These are phyloP conservation scores for Eidolon dupreanum DNA, from an alignment of 2,797 vertebrate genomes.

Conservation along the genomic window DNA sequence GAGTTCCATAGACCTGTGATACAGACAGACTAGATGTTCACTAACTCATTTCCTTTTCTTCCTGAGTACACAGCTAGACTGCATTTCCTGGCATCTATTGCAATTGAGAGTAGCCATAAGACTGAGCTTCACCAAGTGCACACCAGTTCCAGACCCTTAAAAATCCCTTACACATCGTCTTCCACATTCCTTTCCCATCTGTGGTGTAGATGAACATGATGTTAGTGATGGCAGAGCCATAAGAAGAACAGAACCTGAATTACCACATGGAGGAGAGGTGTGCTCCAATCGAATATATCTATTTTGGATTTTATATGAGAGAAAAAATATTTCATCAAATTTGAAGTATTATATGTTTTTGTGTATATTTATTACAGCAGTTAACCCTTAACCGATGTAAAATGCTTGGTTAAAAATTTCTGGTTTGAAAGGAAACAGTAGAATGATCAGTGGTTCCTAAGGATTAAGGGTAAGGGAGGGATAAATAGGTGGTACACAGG, in stretches of 20 bases:
- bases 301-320: background rate
- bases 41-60: background rate
- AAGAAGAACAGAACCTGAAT: background rate
- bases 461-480: background rate
- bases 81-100: background rate
- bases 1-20: background rate
- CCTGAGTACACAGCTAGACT: background rate
- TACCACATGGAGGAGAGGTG: background rate
- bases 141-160: background rate
- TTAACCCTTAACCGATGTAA: background rate
- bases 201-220: background rate
- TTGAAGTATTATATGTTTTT: slow-evolving; percentile 12
- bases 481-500: background rate
- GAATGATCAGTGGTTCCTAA: background rate
- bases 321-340: background rate
- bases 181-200: background rate
- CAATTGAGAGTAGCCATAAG: background rate
- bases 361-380: background rate
- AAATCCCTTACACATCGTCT: background rate
- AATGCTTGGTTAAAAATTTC: background rate
- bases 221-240: background rate
- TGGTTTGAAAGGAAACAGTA: background rate
- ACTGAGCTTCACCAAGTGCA: background rate
- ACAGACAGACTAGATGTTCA: background rate
- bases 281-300: background rate